phyloP scores from a whole-genome alignment of 1,140 invertebrate species.

The Plutomurus gul region DNA sequence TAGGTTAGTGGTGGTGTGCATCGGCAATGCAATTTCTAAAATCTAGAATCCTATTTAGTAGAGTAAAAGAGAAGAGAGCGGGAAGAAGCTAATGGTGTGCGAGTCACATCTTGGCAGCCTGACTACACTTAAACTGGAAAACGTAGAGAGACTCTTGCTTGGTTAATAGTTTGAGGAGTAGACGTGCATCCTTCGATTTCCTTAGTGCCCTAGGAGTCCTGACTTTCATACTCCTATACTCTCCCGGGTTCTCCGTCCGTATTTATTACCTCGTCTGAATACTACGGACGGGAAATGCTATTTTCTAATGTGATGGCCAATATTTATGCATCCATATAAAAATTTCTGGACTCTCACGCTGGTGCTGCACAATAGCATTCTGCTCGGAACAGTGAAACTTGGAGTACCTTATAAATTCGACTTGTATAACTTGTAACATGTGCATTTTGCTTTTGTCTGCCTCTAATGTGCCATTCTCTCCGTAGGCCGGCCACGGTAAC shows the following conservation, averaged over 20 bases:
- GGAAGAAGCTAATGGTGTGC: constrained; percentile 33
- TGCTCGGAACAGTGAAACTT: not conserved
- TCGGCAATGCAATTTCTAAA: not conserved
- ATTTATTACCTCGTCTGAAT: constrained; percentile 1
- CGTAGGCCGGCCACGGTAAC: not conserved
- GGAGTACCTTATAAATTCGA: no score
- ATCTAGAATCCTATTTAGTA: not conserved
- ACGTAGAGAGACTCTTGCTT: no score
- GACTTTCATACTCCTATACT: not conserved
- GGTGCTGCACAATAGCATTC: no score
- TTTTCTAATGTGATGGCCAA: constrained; percentile 21
- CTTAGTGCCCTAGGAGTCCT: not conserved
- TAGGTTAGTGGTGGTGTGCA: no score
- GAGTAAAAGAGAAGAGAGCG: not conserved
- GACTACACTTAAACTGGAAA: no score
- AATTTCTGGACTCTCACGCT: not conserved
- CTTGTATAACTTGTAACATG: not conserved
- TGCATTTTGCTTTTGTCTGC: not conserved
- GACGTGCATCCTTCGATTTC: constrained; percentile 1
- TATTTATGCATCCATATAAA: constrained; percentile 12
- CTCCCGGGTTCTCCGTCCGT: no score
- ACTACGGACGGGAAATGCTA: constrained; percentile 8
- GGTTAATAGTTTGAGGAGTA: no score
- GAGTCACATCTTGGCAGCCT: constrained; percentile 32
- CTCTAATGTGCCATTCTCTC: constrained; percentile 1